phyloP scores from a whole-genome alignment of 1,140 invertebrate genomes.

The Drosophila pectinifera region DNA sequence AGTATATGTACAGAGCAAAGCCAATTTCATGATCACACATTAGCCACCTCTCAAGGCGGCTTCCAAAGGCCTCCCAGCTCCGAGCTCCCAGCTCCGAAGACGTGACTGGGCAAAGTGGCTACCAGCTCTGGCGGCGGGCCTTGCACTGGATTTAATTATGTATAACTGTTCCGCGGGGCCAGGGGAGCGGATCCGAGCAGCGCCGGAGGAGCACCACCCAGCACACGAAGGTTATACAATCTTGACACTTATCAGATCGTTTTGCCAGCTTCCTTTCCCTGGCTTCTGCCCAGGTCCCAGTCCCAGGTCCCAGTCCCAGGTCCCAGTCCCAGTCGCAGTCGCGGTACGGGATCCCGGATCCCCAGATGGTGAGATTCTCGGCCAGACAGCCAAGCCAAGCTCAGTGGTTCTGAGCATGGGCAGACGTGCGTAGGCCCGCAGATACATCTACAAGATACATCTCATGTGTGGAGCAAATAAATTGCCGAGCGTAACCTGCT shows the following conservation, averaged over 20 bases:
- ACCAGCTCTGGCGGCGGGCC: constrained; percentile 30
- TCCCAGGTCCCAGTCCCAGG: neutral
- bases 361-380: constrained; percentile 25
- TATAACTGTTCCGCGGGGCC: constrained; percentile 41
- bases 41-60: constrained; percentile 2
- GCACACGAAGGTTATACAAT: constrained; percentile 79
- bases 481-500: constrained; percentile 74
- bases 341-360: neutral
- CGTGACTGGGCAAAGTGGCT: constrained; percentile 36
- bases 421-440: constrained; percentile 73
- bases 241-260: constrained; percentile 80
- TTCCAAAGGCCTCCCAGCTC: neutral
- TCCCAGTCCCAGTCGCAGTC: constrained; percentile 4
- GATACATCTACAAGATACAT: constrained; percentile 76
- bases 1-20: constrained; percentile 1
- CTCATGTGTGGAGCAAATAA: constrained; percentile 78
- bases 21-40: constrained; percentile 6
- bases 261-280: constrained; percentile 72
- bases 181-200: constrained; percentile 12
- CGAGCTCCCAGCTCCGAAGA: neutral
- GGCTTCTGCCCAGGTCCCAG: neutral
- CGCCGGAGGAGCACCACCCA: constrained; percentile 4
- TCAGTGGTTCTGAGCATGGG: constrained; percentile 62
- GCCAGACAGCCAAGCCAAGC: constrained; percentile 1
- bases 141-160: constrained; percentile 49